Percentiles rank a stretch among this genome's conserved stretches.
These are phyloP conservation scores for Capromys pilorides DNA, from an alignment of 2,797 vertebrate genomes.

Conservation along the genomic window DNA sequence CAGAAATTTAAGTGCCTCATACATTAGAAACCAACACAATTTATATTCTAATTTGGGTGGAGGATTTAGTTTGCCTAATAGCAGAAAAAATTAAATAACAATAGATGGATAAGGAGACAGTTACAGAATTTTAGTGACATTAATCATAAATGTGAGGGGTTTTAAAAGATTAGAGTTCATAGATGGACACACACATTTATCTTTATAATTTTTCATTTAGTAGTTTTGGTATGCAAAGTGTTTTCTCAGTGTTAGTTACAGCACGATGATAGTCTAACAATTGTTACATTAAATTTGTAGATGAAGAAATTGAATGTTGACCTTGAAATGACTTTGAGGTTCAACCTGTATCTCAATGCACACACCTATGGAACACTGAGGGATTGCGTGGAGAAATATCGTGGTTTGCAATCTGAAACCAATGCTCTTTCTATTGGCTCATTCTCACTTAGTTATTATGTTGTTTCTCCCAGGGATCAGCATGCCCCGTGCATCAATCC, in stretches of 20 bases:
- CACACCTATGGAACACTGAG: not conserved
- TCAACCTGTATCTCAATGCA: not conserved
- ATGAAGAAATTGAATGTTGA: not conserved
- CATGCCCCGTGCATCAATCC: not conserved
- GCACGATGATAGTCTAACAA: not conserved
- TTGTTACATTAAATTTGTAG: not conserved
- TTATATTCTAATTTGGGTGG: not conserved
- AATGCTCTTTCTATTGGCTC: not conserved
- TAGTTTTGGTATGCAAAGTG: not conserved
- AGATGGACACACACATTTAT: not conserved
- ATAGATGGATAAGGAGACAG: not conserved
- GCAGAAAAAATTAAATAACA: not conserved
- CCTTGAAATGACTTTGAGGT: not conserved
- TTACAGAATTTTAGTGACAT: not conserved
- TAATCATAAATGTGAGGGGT: not conserved
- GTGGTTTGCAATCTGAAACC: not conserved
- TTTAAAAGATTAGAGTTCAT: not conserved
- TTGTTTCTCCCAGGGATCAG: not conserved
- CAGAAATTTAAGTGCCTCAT: not conserved
- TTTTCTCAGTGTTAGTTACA: not conserved
- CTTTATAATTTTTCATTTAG: not conserved
- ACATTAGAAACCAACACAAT: not conserved
- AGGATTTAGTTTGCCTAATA: not conserved
- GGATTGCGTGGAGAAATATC: not conserved
- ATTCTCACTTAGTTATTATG: not conserved